phyloP scores from a whole-genome alignment of 2,888 invertebrate species.

The Azorinus chamasolen region DNA sequence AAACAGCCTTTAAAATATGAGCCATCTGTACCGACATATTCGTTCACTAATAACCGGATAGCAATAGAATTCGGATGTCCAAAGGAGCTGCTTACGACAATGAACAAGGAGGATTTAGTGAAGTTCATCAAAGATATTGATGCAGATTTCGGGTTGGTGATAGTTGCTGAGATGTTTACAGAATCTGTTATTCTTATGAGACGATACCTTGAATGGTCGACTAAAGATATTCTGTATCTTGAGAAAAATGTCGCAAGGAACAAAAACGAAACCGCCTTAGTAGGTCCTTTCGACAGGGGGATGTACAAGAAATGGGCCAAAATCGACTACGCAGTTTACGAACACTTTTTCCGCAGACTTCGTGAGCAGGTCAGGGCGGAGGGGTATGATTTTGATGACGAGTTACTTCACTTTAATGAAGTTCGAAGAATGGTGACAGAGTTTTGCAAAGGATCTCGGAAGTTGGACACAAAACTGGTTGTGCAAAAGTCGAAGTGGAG shows the following conservation, averaged over 20 bases:
- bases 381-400: slow-evolving; percentile 63
- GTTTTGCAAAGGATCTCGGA: slow-evolving; percentile 46
- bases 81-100: slow-evolving; percentile 37
- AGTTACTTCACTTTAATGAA: slow-evolving; percentile 60
- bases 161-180: slow-evolving; percentile 64
- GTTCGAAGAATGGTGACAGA: slow-evolving; percentile 54
- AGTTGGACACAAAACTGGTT: slow-evolving; percentile 26
- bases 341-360: slow-evolving; percentile 53
- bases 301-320: slow-evolving; percentile 57
- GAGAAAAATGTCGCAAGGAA: slow-evolving; percentile 51
- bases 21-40: slow-evolving; percentile 34
- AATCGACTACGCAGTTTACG: slow-evolving; percentile 63
- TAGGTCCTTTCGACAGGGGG: slow-evolving; percentile 58
- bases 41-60: slow-evolving; percentile 64
- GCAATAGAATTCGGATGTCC: slow-evolving; percentile 63
- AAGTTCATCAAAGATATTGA: slow-evolving; percentile 49
- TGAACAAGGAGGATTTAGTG: slow-evolving; percentile 22
- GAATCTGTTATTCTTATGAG: slow-evolving; percentile 64
- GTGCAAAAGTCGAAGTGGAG: slow-evolving; percentile 58
- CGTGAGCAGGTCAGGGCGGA: slow-evolving; percentile 54
- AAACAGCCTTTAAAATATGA: slow-evolving; percentile 61
- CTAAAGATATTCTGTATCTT: slow-evolving; percentile 61
- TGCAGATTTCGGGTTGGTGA: slow-evolving; percentile 58
- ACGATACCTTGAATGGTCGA: slow-evolving; percentile 59
- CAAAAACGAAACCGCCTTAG: slow-evolving; percentile 50